Percentiles rank a stretch among this genome's conserved stretches.
These are phyloP conservation scores for Petaurus breviceps DNA, from an alignment of 2,113 vertebrate species.

Conservation along the genomic window DNA sequence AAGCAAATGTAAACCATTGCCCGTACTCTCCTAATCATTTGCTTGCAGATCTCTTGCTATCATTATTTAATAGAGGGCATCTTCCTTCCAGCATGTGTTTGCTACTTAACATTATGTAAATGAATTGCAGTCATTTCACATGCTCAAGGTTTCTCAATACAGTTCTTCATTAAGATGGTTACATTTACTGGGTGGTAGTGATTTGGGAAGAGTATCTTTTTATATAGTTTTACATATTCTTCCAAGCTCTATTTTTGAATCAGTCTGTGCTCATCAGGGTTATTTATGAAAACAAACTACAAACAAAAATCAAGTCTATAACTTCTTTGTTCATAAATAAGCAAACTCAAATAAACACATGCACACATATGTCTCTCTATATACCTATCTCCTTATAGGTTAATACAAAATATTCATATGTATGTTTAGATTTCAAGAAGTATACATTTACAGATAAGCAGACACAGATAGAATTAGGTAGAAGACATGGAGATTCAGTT, in stretches of 20 bases:
- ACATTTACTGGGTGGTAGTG: neutral
- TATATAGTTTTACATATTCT: neutral
- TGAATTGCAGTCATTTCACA: neutral
- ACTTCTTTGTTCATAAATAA: neutral
- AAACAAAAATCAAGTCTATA: neutral
- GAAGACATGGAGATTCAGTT: neutral
- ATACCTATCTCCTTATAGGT: neutral
- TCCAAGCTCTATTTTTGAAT: neutral
- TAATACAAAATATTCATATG: neutral
- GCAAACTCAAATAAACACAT: neutral
- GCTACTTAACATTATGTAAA: conserved; percentile 46
- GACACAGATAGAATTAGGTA: neutral
- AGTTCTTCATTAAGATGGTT: conserved; percentile 39
- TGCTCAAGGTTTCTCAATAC: neutral
- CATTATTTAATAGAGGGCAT: neutral
- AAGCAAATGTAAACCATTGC: neutral
- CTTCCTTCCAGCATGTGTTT: neutral
- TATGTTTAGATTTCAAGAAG: neutral
- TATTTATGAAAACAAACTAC: neutral
- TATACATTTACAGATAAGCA: neutral
- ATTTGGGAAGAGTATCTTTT: neutral
- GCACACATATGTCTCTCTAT: neutral
- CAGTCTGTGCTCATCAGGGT: neutral
- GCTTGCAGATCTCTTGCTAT: conserved; percentile 7
- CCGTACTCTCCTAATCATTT: neutral